These are phyloP conservation scores for Telmatherina bonti DNA, from an alignment of 2,797 vertebrate genomes.

Conservation along the genomic window DNA sequence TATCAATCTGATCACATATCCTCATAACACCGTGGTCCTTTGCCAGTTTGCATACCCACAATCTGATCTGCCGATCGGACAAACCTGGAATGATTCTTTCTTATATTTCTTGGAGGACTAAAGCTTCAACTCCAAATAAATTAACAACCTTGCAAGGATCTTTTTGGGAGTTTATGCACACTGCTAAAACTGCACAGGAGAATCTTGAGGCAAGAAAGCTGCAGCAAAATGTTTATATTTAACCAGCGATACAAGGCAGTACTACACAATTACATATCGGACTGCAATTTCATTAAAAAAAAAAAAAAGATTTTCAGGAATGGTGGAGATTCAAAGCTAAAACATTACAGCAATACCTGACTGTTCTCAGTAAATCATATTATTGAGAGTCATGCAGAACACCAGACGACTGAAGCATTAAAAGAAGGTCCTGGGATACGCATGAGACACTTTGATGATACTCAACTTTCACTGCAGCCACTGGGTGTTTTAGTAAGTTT, in stretches of 20 bases:
- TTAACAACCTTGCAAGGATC: neutral
- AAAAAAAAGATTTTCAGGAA: neutral
- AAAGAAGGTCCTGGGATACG: neutral
- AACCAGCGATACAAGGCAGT: conserved; percentile 21
- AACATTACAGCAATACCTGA: neutral
- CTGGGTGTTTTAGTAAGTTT: neutral
- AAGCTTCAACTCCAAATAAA: neutral
- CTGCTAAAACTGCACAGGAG: neutral
- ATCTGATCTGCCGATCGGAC: neutral
- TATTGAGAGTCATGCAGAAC: neutral
- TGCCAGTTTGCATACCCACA: too few relatives aligned
- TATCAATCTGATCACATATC: neutral
- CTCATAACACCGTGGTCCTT: neutral
- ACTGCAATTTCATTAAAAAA: neutral
- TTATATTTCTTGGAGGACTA: too few relatives aligned
- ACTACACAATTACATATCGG: neutral
- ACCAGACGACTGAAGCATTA: neutral
- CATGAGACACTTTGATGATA: neutral
- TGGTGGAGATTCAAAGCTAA: neutral
- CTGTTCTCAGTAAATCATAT: neutral
- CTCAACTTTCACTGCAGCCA: neutral
- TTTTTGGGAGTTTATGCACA: neutral
- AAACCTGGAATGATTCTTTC: neutral
- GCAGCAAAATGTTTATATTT: conserved; percentile 10
- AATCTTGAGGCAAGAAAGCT: neutral